Evolutionary conservation across 2,888 invertebrate species (phyloP).

Genomic region (Conistra vaccinii): DNA sequence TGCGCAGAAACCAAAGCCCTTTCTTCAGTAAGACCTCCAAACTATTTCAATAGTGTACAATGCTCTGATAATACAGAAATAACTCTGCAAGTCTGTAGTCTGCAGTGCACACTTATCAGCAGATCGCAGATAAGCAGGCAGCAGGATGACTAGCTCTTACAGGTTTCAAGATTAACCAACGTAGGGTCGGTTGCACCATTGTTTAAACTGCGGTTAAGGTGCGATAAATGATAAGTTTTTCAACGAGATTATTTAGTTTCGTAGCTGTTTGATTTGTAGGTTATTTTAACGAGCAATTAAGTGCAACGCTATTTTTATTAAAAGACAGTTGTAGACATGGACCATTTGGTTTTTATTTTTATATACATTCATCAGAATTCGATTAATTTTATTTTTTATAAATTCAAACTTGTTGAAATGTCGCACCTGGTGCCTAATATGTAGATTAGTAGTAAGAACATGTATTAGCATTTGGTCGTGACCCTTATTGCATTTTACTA

Average conservation of each 20-base stretch:
- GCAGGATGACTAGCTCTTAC: constrained; percentile 50
- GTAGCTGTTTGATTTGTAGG: neutral
- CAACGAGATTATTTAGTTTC: neutral
- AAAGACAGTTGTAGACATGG: neutral
- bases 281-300: neutral
- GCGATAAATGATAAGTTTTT: neutral
- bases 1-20: neutral
- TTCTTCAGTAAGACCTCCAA: constrained; percentile 4
- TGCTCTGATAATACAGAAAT: constrained; percentile 46
- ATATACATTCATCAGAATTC: neutral
- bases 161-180: constrained; percentile 55
- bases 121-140: constrained; percentile 58
- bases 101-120: constrained; percentile 49
- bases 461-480: neutral
- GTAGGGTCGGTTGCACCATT: constrained; percentile 18
- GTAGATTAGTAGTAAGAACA: constrained; percentile 8
- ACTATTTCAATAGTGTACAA: constrained; percentile 1
- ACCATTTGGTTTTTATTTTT: neutral
- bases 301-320: neutral
- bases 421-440: neutral
- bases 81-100: constrained; percentile 38
- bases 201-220: constrained; percentile 15
- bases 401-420: neutral
- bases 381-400: neutral
- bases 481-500: neutral